A percentile compares a stretch with the other conserved stretches of the same genome.
Conservation (phyloP, 1,140 invertebrate species). For the Solenopsis fugax region DNA sequence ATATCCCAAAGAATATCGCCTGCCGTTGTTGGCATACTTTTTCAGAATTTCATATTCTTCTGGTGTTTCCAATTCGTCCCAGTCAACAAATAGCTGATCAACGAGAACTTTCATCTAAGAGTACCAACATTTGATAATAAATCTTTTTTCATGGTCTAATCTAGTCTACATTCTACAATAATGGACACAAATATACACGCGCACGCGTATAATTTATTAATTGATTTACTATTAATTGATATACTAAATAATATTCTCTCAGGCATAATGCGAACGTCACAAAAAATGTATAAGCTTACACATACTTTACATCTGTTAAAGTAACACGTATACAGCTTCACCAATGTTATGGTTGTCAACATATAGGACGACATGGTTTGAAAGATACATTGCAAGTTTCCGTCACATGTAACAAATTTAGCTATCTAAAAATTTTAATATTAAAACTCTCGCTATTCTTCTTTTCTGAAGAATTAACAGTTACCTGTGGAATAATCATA, state of each 20-base stretch:
- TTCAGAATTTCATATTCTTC: conserved; percentile 53
- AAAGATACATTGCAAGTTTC: conserved; percentile 28
- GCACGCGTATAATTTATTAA: too few relatives aligned
- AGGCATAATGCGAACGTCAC: too few relatives aligned
- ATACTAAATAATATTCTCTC: too few relatives aligned
- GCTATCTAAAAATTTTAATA: not conserved
- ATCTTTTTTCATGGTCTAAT: not conserved
- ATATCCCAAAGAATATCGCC: conserved; percentile 29
- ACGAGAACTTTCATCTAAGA: conserved; percentile 47
- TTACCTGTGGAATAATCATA: conserved; percentile 36
- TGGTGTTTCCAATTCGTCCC: conserved; percentile 32
- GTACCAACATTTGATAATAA: not conserved
- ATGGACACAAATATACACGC: not conserved
- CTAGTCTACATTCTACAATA: not conserved
- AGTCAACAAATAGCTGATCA: conserved; percentile 36
- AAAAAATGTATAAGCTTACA: conserved; percentile 12
- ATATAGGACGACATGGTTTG: conserved; percentile 17
- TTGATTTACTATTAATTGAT: too few relatives aligned
- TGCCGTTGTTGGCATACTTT: conserved; percentile 29
- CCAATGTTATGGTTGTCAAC: conserved; percentile 9
- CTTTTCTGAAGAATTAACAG: not conserved
- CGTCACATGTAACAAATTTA: conserved; percentile 1
- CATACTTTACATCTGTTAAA: conserved; percentile 34
- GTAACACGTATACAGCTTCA: conserved; percentile 33
- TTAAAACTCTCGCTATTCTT: not conserved